These are phyloP conservation scores for Adrianichthys oophorus DNA, from an alignment of 2,797 vertebrate genomes.

Conservation along the genomic window DNA sequence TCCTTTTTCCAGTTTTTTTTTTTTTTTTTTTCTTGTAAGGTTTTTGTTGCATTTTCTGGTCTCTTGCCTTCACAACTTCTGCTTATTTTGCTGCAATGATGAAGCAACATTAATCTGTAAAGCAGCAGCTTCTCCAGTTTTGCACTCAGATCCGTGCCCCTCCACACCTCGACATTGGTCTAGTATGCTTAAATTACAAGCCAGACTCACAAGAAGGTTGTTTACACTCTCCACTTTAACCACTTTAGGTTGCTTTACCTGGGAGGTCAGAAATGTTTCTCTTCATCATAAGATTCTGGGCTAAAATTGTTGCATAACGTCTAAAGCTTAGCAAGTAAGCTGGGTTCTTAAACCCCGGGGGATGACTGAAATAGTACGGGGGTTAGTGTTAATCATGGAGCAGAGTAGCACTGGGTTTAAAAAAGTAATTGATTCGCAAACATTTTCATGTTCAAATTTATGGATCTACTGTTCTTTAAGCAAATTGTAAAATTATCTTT, in stretches of 20 bases:
- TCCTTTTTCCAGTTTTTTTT: too few species aligned
- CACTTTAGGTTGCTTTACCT: slow-evolving; percentile 12
- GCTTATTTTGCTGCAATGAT: too few species aligned
- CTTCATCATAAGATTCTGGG: slow-evolving; percentile 8
- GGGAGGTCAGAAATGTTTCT: slow-evolving; percentile 15
- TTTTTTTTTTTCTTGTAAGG: too few species aligned
- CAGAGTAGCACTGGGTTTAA: background rate
- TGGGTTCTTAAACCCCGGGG: slow-evolving; percentile 13
- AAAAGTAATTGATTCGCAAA: too few species aligned
- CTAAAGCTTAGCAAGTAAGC: slow-evolving; percentile 20
- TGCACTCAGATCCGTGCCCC: background rate
- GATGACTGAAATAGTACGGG: slow-evolving; percentile 4
- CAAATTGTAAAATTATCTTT: too few species aligned
- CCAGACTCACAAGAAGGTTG: slow-evolving; percentile 12
- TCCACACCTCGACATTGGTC: background rate
- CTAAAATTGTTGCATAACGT: slow-evolving; percentile 36
- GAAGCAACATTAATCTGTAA: too few species aligned
- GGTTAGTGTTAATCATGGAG: slow-evolving; percentile 3
- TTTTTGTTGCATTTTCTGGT: too few species aligned
- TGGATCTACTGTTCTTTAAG: too few species aligned
- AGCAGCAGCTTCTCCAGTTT: too few species aligned
- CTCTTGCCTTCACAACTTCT: too few species aligned
- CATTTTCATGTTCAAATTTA: too few species aligned
- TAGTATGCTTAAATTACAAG: slow-evolving; percentile 22
- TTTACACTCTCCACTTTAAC: slow-evolving; percentile 6